Conservation (phyloP, 2,797 vertebrate species). For the Lagocephalus sceleratus region DNA sequence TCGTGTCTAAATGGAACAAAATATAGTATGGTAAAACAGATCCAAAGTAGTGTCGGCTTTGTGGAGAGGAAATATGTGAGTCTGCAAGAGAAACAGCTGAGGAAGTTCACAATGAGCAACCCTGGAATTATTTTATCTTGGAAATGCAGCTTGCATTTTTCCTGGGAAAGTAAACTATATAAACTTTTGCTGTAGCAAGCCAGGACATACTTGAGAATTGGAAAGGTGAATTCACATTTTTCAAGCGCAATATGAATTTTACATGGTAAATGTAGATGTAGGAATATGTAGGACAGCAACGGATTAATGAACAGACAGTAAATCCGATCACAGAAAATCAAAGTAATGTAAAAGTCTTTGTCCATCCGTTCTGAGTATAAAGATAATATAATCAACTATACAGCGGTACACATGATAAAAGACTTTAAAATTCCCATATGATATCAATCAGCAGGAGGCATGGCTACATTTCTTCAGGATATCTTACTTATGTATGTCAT, state of each 20-base stretch:
- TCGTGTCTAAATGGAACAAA: neutral
- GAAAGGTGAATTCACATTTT: conserved; percentile 29
- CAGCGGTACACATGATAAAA: too few species aligned
- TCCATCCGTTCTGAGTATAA: too few species aligned
- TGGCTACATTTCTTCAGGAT: too few species aligned
- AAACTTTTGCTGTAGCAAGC: conserved; percentile 8
- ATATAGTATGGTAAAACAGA: conserved; percentile 5
- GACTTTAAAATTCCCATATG: too few species aligned
- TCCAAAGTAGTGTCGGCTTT: neutral
- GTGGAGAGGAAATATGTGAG: conserved; percentile 23
- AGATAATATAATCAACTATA: too few species aligned
- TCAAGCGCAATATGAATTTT: neutral
- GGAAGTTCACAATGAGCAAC: conserved; percentile 34
- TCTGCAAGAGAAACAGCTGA: conserved; percentile 25
- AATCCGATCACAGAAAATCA: too few species aligned
- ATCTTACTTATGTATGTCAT: too few species aligned
- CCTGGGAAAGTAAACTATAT: conserved; percentile 22
- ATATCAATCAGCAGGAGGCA: too few species aligned
- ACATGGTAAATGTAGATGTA: too few species aligned
- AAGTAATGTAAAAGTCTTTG: too few species aligned
- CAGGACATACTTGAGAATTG: conserved; percentile 25
- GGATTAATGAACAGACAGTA: too few species aligned
- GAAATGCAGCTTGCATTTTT: conserved; percentile 46
- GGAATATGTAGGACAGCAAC: too few species aligned
- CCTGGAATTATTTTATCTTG: conserved; percentile 33